Percentiles rank a stretch among this genome's conserved stretches.
phyloP scores from a whole-genome alignment of 2,888 invertebrate genomes.

The Apoda limacodes region DNA sequence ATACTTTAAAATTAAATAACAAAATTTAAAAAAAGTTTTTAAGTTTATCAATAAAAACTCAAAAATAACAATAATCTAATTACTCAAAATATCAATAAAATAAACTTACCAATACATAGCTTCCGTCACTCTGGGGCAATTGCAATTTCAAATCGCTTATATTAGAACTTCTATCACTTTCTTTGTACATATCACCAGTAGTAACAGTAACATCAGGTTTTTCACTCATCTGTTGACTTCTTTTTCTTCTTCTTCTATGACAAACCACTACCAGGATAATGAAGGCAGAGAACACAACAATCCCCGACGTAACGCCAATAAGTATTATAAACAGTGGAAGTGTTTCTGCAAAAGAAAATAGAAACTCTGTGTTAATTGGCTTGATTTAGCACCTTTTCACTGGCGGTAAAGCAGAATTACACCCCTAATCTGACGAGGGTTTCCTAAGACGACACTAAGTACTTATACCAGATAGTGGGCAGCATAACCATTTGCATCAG shows the following conservation, averaged over 20 bases:
- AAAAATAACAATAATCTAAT: not conserved
- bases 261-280: slow-evolving; percentile 85
- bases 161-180: slow-evolving; percentile 91
- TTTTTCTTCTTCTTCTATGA: slow-evolving; percentile 72
- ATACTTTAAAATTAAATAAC: slow-evolving; percentile 1
- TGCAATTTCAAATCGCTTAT: slow-evolving; percentile 93
- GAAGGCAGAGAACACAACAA: slow-evolving; percentile 85
- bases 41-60: not conserved
- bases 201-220: slow-evolving; percentile 71
- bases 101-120: slow-evolving; percentile 76
- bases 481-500: too few species aligned
- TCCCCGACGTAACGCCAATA: slow-evolving; percentile 85
- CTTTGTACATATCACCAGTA: slow-evolving; percentile 66
- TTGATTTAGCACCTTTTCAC: too few species aligned
- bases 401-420: too few species aligned
- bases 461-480: too few species aligned
- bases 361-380: too few species aligned
- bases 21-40: not conserved
- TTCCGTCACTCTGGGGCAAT: slow-evolving; percentile 83
- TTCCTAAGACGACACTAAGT: too few species aligned
- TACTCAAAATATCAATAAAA: not conserved
- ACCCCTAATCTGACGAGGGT: too few species aligned
- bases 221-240: slow-evolving; percentile 53
- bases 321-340: slow-evolving; percentile 86
- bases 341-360: slow-evolving; percentile 68